These are phyloP conservation scores for Drosophila baimaii DNA, from an alignment of 1,140 invertebrate genomes.

Conservation along the genomic window DNA sequence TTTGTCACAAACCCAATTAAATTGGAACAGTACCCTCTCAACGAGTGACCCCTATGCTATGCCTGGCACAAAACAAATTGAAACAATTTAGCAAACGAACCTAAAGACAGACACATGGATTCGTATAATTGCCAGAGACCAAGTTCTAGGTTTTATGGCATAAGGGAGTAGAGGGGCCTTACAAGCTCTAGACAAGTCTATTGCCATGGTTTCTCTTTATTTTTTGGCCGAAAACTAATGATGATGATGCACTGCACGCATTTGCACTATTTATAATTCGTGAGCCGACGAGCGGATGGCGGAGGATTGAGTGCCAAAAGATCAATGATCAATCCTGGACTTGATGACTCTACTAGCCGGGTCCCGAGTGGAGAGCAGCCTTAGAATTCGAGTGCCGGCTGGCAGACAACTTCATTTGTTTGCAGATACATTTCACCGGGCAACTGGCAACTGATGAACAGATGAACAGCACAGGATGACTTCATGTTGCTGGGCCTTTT, in stretches of 20 bases:
- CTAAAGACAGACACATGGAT: constrained; percentile 35
- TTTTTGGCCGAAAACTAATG: constrained; percentile 72
- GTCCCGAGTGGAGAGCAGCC: constrained; percentile 3
- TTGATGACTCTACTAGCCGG: constrained; percentile 76
- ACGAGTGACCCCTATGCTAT: constrained; percentile 30
- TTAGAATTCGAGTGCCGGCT: constrained; percentile 31
- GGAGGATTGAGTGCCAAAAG: constrained; percentile 76
- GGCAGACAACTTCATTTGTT: constrained; percentile 80
- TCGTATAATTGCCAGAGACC: constrained; percentile 39
- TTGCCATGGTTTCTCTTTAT: constrained; percentile 49
- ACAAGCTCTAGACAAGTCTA: constrained; percentile 64
- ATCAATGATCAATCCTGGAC: constrained; percentile 78
- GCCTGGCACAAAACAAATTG: constrained; percentile 59
- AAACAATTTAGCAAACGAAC: constrained; percentile 72
- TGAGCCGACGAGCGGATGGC: constrained; percentile 41
- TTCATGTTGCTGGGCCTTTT: constrained; percentile 58
- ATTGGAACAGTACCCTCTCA: neutral
- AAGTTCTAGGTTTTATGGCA: constrained; percentile 43
- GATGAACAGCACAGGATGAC: constrained; percentile 24
- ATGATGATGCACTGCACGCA: constrained; percentile 81
- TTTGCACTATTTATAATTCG: constrained; percentile 83
- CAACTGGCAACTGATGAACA: constrained; percentile 34
- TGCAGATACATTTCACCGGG: constrained; percentile 76
- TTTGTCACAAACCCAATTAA: neutral
- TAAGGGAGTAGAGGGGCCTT: neutral